phyloP scores from a whole-genome alignment of 92 coral and sea anemone species.

The Palythoa grandis region DNA sequence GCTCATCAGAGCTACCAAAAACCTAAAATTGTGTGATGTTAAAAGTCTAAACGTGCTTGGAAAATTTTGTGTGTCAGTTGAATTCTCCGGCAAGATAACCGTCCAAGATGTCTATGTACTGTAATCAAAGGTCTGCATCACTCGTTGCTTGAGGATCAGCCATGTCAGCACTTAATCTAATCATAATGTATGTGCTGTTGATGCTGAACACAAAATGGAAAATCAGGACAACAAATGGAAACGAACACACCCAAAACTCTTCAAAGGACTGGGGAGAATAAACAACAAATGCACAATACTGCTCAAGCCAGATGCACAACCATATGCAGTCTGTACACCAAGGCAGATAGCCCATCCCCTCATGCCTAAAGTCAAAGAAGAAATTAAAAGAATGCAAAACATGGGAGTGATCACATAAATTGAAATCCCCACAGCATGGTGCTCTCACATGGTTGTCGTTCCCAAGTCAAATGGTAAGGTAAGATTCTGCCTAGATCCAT shows the following conservation, averaged over 20 bases:
- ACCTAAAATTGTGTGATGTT: slow-evolving; percentile 17
- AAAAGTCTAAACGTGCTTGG: slow-evolving; percentile 12
- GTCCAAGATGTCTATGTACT: slow-evolving; percentile 25
- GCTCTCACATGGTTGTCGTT: slow-evolving; percentile 33
- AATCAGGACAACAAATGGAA: slow-evolving; percentile 7
- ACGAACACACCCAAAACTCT: background rate
- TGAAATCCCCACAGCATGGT: slow-evolving; percentile 22
- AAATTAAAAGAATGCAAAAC: slow-evolving; percentile 15
- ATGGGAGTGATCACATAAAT: slow-evolving; percentile 39
- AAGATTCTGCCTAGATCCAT: slow-evolving; percentile 28
- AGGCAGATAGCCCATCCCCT: slow-evolving; percentile 27
- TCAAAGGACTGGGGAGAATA: slow-evolving; percentile 41
- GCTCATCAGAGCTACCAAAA: background rate
- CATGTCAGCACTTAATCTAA: background rate
- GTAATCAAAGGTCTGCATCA: slow-evolving; percentile 38
- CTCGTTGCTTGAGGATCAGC: slow-evolving; percentile 26
- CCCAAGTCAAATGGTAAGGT: slow-evolving; percentile 24
- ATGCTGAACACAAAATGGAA: slow-evolving; percentile 1
- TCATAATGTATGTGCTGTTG: background rate
- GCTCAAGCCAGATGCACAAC: slow-evolving; percentile 13
- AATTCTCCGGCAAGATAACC: background rate
- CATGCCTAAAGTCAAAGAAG: background rate
- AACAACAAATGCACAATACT: slow-evolving; percentile 18
- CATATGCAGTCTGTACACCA: slow-evolving; percentile 12
- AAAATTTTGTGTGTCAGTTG: slow-evolving; percentile 3